Base-by-base conservation (phyloP, 2,888 invertebrate genomes). In the Anthoptus insignis region DNA sequence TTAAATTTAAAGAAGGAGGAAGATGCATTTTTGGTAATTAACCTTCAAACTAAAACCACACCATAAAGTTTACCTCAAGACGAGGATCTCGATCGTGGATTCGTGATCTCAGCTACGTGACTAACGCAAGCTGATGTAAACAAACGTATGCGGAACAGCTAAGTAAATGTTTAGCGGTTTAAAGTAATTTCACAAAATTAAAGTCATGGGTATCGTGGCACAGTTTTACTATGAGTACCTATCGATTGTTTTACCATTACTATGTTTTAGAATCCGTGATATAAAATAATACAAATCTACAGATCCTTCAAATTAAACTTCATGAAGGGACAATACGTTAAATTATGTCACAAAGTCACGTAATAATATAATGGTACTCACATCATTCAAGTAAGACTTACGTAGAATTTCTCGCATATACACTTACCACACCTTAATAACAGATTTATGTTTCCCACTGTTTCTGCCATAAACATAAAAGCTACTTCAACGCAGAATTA, bases 81-180 rank as follows among this genome's bases (percentile, higher is more conserved):
- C 82, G 77, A 77, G 72, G 68, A 76, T 76, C 77, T 76, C 75
- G 75, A 78, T 84, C 83, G 85, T 85, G 84, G 77, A 74, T 73
- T 84, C 85, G 86, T 87, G 88, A 88, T 84, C 76, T 73, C 80
- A 79, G 79, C 83, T 88, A 88, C 87, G 84, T 87, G 86, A 84
- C 84, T 79, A 76, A 79, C 78, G 77, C 78, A 82, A 82, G 77
- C 70, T 76, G 78, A 81, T 81, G 78, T 81, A 79, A 83, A 82
- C 76, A 74, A 76, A 76, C 68, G 71, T 66, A 67, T 68, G 70
- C 67, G 65, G 64, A 72, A 65, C 56, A 64, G 32, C 69, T 66
- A 54, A 65, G 65, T 64, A 59, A 66, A 65, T 42, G 65, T 70
- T 67, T 65, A 60, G 57, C 58, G 60, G 63, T 67, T 67, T 58